Conservation (phyloP, 2,888 invertebrate genomes). For the Meteorus colon region DNA sequence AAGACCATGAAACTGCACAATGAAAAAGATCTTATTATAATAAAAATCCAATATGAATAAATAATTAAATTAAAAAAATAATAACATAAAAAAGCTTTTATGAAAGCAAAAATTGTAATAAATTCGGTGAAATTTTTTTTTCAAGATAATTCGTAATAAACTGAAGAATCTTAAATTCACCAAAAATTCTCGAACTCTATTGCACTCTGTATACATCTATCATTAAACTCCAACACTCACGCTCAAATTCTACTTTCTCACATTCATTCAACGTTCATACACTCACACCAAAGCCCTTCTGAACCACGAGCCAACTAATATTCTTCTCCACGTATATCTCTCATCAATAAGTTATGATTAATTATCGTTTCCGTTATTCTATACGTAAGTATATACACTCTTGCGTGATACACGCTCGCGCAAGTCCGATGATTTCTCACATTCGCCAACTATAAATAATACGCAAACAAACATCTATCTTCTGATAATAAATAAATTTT, state of each 20-base stretch:
- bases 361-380: slow-evolving; percentile 60
- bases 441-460: neutral
- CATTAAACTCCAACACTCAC: no score
- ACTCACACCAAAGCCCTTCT: slow-evolving; percentile 6
- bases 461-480: neutral
- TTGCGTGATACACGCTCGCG: slow-evolving; percentile 35
- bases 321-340: slow-evolving; percentile 63
- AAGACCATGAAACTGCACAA: no score
- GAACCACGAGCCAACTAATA: slow-evolving; percentile 47
- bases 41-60: no score
- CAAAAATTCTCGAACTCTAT: no score
- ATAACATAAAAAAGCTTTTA: no score
- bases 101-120: no score
- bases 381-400: slow-evolving; percentile 53
- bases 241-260: neutral
- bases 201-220: no score
- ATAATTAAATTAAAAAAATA: no score
- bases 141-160: no score
- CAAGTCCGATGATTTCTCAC: slow-evolving; percentile 27
- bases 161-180: no score
- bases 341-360: slow-evolving; percentile 66
- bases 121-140: no score
- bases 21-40: no score
- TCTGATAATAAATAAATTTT: slow-evolving; percentile 26
- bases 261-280: neutral